These are phyloP conservation scores for Clavelina lepadiformis DNA, from an alignment of 23 tunicate genomes.

Conservation along the genomic window DNA sequence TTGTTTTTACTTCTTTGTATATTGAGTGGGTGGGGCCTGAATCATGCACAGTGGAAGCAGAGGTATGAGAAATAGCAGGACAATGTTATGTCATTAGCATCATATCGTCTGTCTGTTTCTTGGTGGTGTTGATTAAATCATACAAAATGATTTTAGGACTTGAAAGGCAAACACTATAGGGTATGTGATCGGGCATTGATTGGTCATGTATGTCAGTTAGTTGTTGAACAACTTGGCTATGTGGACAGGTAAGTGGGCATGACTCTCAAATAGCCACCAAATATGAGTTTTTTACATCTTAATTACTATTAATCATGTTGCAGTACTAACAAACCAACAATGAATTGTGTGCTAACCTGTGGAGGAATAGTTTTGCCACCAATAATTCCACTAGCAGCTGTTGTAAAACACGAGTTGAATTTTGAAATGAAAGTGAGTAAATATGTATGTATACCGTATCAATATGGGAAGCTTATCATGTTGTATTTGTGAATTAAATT, in stretches of 20 bases:
- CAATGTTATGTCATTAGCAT: no score
- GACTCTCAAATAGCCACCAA: no score
- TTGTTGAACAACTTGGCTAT: slow-evolving; percentile 44
- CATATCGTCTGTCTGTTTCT: no score
- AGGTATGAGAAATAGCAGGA: no score
- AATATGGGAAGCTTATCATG: no score
- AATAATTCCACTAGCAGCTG: slow-evolving; percentile 26
- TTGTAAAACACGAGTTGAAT: slow-evolving; percentile 30
- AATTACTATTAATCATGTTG: no score
- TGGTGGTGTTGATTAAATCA: no score
- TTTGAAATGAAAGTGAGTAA: slow-evolving; percentile 43
- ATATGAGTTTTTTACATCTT: no score
- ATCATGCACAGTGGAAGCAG: neutral
- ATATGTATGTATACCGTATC: no score
- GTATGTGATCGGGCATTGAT: slow-evolving; percentile 51
- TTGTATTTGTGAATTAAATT: no score
- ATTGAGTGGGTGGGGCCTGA: slow-evolving; percentile 31
- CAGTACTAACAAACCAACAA: slow-evolving; percentile 19
- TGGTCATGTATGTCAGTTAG: slow-evolving; percentile 69
- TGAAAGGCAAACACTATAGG: slow-evolving; percentile 38
- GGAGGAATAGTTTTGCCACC: slow-evolving; percentile 62
- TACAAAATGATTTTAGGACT: slow-evolving; percentile 32
- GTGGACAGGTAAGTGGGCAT: slow-evolving; percentile 46
- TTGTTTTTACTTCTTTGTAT: no score
- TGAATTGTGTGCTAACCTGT: slow-evolving; percentile 35